Base-by-base conservation (phyloP, 2,797 vertebrate genomes). In the Hozukius guyotensis region DNA sequence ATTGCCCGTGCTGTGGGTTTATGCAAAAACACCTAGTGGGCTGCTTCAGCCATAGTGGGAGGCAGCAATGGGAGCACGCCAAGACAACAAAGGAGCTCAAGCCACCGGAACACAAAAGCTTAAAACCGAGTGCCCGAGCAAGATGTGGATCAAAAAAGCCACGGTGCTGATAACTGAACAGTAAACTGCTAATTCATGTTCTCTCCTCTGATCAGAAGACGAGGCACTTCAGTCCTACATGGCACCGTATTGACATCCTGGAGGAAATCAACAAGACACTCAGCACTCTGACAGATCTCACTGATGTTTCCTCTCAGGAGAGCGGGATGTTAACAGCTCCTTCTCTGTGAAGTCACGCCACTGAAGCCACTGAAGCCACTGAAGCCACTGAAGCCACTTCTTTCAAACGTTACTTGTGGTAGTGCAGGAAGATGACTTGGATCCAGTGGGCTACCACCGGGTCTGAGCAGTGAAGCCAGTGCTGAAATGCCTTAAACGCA, bases 91-190 rank as follows among this genome's bases (percentile, higher is more conserved):
- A 74, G 55, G 46, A 78, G 65, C 75, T 80, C 67, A 85, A 85
- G 75, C 55, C 75, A 72, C 42, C 16, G 5, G 22, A 77, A 73
- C 59, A 73, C 36, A 63, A 53, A 53, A 22, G 70, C 65, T 83
- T 77, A 61, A 52, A 82, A 72, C 27, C 14, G 24, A 75, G 55
- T 65, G 32, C 24, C 42, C 64, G 8, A 61, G 67, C 72, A 55
- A 85, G 66, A 72, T 69, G 59, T 42, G 71, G 75, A 81, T 83
- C 46, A 73, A 85, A 56, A 59, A 59, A 72, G 74, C 61, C 32
- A 61, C 6, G 8, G 25, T 61, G 36, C 68, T 63, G 52, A 76
- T 61, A 77, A 76, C 31, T 71, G 31, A 72, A 59, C 32, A 59
- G n/a, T 0, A 76, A 75, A 71, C 42, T 62, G 72, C 8, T 78